These are phyloP conservation scores for Cairina moschata DNA, from an alignment of 2,113 vertebrate genomes.

Conservation along the genomic window DNA sequence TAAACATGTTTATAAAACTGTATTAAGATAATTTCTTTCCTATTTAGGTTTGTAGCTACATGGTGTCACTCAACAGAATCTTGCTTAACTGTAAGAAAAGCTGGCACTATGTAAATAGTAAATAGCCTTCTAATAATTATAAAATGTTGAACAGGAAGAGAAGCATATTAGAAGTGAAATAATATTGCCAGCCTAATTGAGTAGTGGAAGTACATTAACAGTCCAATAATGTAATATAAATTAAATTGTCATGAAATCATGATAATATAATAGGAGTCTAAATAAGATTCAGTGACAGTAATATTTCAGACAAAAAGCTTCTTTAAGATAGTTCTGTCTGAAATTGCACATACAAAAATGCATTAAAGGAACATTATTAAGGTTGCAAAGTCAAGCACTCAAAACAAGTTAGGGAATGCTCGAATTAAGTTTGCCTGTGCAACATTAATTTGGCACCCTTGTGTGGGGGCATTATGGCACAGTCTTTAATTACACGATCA, in stretches of 20 bases:
- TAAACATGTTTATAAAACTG: background rate
- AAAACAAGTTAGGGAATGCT: constrained; percentile 57
- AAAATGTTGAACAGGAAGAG: constrained; percentile 37
- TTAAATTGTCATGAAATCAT: constrained; percentile 72
- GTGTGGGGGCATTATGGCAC: constrained; percentile 62
- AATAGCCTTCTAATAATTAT: constrained; percentile 63
- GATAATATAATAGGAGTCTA: constrained; percentile 62
- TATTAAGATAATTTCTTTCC: background rate
- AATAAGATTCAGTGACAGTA: constrained; percentile 60
- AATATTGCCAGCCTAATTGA: constrained; percentile 66
- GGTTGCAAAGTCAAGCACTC: constrained; percentile 59
- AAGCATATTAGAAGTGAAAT: constrained; percentile 63
- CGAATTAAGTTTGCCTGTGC: constrained; percentile 20
- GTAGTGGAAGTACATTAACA: constrained; percentile 66
- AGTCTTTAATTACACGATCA: constrained; percentile 69
- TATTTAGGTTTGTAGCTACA: background rate
- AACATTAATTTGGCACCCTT: constrained; percentile 67
- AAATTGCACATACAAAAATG: background rate
- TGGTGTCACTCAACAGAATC: background rate
- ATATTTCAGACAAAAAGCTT: constrained; percentile 47
- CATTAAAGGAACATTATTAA: constrained; percentile 42
- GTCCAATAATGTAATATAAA: constrained; percentile 68
- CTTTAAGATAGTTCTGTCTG: constrained; percentile 52
- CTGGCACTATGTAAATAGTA: constrained; percentile 37
- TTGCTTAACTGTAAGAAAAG: constrained; percentile 16